Conservation (phyloP, 2,113 vertebrate species). For the Myanophis thanlyinensis region DNA sequence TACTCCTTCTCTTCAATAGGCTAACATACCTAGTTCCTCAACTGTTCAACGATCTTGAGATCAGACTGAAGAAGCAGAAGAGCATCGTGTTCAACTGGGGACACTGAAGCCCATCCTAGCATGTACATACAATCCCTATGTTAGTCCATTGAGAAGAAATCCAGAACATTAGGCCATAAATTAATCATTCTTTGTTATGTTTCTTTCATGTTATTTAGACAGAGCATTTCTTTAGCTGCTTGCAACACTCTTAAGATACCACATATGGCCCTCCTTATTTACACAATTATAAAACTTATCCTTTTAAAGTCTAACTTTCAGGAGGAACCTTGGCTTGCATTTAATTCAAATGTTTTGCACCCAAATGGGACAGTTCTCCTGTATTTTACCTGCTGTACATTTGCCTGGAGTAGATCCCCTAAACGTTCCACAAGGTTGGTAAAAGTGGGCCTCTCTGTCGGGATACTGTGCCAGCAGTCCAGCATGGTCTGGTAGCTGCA, state of each 20-base stretch:
- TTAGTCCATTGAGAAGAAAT: not conserved
- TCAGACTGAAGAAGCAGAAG: not conserved
- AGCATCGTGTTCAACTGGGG: not conserved
- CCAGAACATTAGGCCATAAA: not conserved
- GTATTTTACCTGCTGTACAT: conserved; percentile 85
- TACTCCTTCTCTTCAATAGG: not conserved
- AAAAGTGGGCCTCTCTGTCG: conserved; percentile 83
- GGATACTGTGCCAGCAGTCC: conserved; percentile 87
- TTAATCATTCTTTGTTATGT: not conserved
- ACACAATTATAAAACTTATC: not conserved
- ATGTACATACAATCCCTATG: not conserved
- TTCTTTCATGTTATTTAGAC: not conserved
- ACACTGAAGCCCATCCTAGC: not conserved
- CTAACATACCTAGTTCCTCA: not conserved
- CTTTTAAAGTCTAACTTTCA: not conserved
- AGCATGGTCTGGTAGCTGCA: conserved; percentile 89
- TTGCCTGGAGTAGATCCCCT: conserved; percentile 92
- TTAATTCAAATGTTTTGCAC: not conserved
- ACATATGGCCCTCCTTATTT: not conserved
- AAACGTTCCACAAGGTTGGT: conserved; percentile 85
- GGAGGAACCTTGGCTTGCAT: not conserved
- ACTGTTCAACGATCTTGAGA: not conserved
- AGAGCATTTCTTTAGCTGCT: not conserved
- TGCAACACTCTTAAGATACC: not conserved
- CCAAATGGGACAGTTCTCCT: not conserved